Base-by-base conservation (phyloP, 2,888 invertebrate genomes). In the Andrena minutula region DNA sequence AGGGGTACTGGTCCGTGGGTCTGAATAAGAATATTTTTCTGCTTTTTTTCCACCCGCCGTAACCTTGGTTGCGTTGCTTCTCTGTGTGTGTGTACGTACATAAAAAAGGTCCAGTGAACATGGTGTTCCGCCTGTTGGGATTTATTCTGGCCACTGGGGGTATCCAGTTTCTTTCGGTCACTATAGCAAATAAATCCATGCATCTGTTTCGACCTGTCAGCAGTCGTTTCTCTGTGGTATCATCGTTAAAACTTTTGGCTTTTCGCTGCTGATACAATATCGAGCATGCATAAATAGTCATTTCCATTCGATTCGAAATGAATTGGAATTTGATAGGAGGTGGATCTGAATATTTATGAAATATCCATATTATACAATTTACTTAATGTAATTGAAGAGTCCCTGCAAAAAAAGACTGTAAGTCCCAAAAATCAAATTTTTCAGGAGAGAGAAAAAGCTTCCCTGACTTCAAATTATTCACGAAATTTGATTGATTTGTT, bases 91-190 rank as follows among this genome's bases (percentile, higher is more conserved):
- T 12, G 64, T 70, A 60, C 20, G 35, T 53, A 75, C 56, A 47
- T 23, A 12, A 75, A 70, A 72, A 75, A 64, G 66, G 66, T 79
- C 63, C 75, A 60, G 64, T 0, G 75, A 84, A 84, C 61, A 75
- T 66, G 74, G 56, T 79, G 76, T 79, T 75, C 64, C 82, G 53
- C 66, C 65, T 64, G 79, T 79, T 78, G 71, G 75, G 73, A 79
- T 87, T 87, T 86, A 72, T 51, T 58, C 71, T 28, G 49, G 65
- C 74, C 70, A 75, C 65, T 28, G 28, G 60, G 56, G 75, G 71
- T 81, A 88, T 83, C 65, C 82, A 65, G 65, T 60, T 86, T 49
- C 75, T 75, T 86, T 80, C 80, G 82, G 80, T 85, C 78, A 68
- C 70, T 49, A 20, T n/a, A 12, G n/a, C n/a, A 74, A 53, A 72